A percentile compares a stretch with the other conserved stretches of the same genome.
These are phyloP conservation scores for Centropristis striata DNA, from an alignment of 2,113 vertebrate genomes.

Conservation along the genomic window DNA sequence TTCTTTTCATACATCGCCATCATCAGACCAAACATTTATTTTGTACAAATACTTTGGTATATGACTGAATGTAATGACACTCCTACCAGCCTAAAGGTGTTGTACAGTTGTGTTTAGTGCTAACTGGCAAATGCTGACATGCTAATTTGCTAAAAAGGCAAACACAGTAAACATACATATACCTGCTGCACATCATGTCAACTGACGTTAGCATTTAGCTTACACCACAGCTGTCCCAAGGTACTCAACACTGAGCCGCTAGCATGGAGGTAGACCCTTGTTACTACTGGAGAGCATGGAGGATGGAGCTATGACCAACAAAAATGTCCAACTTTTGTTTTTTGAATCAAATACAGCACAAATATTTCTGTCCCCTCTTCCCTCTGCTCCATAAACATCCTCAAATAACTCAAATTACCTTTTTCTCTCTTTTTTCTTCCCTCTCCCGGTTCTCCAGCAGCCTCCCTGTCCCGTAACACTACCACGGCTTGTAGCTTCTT, in stretches of 20 bases:
- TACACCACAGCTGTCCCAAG: background rate
- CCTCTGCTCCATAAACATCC: background rate
- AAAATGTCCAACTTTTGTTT: background rate
- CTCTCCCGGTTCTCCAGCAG: slow-evolving; percentile 26
- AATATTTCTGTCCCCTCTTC: background rate
- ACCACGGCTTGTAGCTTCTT: slow-evolving; percentile 39
- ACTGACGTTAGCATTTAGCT: background rate
- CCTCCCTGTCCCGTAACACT: slow-evolving; percentile 25
- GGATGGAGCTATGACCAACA: background rate
- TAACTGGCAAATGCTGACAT: no score
- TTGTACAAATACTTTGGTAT: no score
- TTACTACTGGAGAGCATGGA: background rate
- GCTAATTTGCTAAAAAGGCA: no score
- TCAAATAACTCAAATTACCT: background rate
- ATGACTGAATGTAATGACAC: no score
- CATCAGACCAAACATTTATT: no score
- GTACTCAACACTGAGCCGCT: background rate
- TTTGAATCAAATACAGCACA: slow-evolving; percentile 1
- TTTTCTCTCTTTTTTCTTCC: background rate
- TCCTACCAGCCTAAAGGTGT: no score
- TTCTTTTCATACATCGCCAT: no score
- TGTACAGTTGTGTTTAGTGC: background rate
- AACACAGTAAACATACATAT: background rate
- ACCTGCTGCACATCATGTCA: background rate
- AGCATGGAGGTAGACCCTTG: background rate